Evolutionary conservation across 2,888 invertebrate species (phyloP).

Genomic region (Entomobrya multifasciata): DNA sequence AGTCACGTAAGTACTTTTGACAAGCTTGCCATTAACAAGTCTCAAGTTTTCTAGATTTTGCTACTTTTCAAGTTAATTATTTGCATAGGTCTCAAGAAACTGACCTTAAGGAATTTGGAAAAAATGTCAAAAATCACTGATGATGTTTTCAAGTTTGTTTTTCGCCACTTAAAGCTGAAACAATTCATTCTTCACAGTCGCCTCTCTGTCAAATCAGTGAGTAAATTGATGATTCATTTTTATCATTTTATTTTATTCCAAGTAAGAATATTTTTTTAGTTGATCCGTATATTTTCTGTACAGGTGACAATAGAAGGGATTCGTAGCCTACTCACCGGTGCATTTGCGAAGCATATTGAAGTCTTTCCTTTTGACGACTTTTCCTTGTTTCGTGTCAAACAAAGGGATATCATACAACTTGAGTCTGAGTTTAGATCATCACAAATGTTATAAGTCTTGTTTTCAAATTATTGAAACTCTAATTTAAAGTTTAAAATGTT

Average conservation of each 20-base stretch:
- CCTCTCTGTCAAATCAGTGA: not conserved
- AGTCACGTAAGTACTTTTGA: not conserved
- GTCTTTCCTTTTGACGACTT: not conserved
- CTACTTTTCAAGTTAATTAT: too few species aligned
- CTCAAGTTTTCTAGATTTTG: too few species aligned
- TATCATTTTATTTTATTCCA: not conserved
- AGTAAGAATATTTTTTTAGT: not conserved
- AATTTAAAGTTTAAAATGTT: too few species aligned
- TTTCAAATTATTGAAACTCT: too few species aligned
- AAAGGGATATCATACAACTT: not conserved
- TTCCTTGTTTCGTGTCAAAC: not conserved
- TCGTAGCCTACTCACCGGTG: not conserved
- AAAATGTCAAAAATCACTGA: constrained; percentile 1
- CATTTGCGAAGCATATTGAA: not conserved
- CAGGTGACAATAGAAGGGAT: not conserved
- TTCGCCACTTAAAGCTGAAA: not conserved
- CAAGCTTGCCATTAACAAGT: too few species aligned
- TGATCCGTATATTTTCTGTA: too few species aligned
- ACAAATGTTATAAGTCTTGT: not conserved
- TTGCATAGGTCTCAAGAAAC: not conserved
- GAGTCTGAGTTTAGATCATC: not conserved
- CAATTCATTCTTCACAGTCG: not conserved
- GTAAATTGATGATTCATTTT: not conserved
- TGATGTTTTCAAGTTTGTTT: not conserved
- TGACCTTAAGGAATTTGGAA: not conserved